Evolutionary conservation across 2,797 vertebrate species (phyloP).

Genomic region (Squalus acanthias): DNA sequence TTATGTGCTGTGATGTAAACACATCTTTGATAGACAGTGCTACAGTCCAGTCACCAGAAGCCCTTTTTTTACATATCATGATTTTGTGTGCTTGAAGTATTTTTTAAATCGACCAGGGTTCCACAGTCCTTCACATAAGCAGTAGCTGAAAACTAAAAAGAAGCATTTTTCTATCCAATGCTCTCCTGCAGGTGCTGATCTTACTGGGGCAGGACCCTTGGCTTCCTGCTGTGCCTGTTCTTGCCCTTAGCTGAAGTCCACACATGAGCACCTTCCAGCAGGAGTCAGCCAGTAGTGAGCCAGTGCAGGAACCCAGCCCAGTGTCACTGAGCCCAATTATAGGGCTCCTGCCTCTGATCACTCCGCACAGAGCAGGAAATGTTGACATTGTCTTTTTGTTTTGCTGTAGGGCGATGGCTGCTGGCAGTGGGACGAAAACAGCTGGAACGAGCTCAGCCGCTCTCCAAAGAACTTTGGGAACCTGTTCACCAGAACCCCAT

Average conservation of each 20-base stretch:
- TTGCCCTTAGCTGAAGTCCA: neutral
- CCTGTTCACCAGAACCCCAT: constrained; percentile 66
- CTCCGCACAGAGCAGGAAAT: neutral
- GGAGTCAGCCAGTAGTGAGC: neutral
- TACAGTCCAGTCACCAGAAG: neutral
- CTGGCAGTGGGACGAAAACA: constrained; percentile 82
- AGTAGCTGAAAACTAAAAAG: too few relatives aligned
- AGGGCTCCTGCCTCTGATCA: neutral
- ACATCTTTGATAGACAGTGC: neutral
- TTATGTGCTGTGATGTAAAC: neutral
- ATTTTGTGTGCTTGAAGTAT: neutral
- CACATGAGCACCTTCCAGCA: neutral
- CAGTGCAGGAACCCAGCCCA: neutral
- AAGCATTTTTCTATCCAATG: neutral
- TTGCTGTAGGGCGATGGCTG: constrained; percentile 64
- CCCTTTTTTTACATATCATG: neutral
- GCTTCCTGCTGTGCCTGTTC: neutral
- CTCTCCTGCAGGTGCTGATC: neutral
- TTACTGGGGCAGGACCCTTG: neutral
- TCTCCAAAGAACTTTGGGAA: constrained; percentile 69
- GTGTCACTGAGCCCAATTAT: neutral
- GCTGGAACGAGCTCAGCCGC: constrained; percentile 54
- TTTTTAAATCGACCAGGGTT: too few relatives aligned
- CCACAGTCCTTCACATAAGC: neutral
- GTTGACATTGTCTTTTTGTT: neutral